phyloP scores from a whole-genome alignment of 2,797 vertebrate genomes.

The Mormyrops boulengeri region DNA sequence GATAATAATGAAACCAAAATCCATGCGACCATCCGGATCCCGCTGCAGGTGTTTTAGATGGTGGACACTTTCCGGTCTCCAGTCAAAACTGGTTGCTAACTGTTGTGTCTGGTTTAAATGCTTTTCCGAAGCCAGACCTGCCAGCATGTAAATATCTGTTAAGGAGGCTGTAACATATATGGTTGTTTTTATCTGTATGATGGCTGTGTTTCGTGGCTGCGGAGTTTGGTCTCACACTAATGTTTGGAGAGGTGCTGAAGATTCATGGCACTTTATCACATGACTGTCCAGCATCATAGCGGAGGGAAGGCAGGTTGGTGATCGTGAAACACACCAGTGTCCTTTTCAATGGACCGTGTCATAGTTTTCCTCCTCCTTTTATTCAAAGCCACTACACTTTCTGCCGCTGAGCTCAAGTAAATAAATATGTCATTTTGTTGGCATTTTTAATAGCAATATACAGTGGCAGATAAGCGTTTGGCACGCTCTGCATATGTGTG shows the following conservation, averaged over 20 bases:
- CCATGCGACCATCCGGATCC: neutral
- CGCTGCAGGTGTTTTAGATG: neutral
- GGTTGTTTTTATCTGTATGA: neutral
- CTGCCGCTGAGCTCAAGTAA: neutral
- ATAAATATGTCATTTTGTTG: neutral
- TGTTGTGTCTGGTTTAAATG: neutral
- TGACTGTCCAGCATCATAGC: neutral
- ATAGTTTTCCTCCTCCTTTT: neutral
- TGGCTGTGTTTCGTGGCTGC: neutral
- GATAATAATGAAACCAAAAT: constrained; percentile 6
- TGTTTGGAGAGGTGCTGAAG: neutral
- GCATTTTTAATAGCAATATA: constrained; percentile 1
- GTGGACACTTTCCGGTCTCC: neutral
- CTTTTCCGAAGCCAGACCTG: neutral
- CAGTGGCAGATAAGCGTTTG: neutral
- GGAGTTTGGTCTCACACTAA: neutral
- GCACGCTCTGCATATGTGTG: neutral
- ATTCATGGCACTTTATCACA: neutral
- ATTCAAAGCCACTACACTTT: neutral
- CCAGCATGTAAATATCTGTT: constrained; percentile 2
- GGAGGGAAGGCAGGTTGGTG: neutral
- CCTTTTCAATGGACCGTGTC: neutral
- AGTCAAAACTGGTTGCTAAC: neutral
- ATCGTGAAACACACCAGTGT: neutral
- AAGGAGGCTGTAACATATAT: neutral